These are phyloP conservation scores for Drosophila paramelanica DNA, from an alignment of 2,888 invertebrate genomes.

Conservation along the genomic window DNA sequence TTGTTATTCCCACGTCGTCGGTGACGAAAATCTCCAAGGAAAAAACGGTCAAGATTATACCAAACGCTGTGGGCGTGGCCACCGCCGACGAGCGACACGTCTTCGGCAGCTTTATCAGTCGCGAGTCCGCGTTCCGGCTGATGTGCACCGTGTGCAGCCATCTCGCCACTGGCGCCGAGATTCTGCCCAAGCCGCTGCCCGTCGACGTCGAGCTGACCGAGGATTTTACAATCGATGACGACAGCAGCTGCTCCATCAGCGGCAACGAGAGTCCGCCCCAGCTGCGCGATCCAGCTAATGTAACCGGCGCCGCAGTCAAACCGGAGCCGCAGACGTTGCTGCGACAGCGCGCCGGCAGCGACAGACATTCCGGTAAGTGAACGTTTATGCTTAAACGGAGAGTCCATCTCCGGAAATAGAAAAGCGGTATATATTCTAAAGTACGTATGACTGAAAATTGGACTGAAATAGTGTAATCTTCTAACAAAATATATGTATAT, in stretches of 20 bases:
- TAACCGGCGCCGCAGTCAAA: slow-evolving; percentile 35
- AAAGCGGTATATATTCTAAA: too few species aligned
- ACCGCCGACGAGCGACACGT: slow-evolving; percentile 94
- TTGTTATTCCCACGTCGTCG: slow-evolving; percentile 94
- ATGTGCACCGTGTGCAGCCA: slow-evolving; percentile 94
- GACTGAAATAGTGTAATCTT: too few species aligned
- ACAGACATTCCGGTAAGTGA: slow-evolving; percentile 70
- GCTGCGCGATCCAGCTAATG: slow-evolving; percentile 50
- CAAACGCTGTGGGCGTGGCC: slow-evolving; percentile 94
- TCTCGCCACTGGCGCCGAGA: slow-evolving; percentile 82
- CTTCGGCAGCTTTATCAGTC: slow-evolving; percentile 94
- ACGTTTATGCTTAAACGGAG: too few species aligned
- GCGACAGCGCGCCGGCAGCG: slow-evolving; percentile 36
- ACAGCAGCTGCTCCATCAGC: slow-evolving; percentile 86
- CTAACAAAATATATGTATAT: too few species aligned
- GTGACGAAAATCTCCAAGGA: slow-evolving; percentile 96
- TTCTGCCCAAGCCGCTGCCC: slow-evolving; percentile 77
- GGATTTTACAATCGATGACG: slow-evolving; percentile 86
- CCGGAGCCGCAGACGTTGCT: slow-evolving; percentile 41
- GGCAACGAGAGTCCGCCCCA: slow-evolving; percentile 86
- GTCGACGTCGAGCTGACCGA: slow-evolving; percentile 82
- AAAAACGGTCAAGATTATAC: slow-evolving; percentile 96
- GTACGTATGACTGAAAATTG: too few species aligned
- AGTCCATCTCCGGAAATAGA: too few species aligned
- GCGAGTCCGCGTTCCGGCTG: slow-evolving; percentile 94